Conservation (phyloP, 2,113 vertebrate species). For the Neolamprologus ventralis region DNA sequence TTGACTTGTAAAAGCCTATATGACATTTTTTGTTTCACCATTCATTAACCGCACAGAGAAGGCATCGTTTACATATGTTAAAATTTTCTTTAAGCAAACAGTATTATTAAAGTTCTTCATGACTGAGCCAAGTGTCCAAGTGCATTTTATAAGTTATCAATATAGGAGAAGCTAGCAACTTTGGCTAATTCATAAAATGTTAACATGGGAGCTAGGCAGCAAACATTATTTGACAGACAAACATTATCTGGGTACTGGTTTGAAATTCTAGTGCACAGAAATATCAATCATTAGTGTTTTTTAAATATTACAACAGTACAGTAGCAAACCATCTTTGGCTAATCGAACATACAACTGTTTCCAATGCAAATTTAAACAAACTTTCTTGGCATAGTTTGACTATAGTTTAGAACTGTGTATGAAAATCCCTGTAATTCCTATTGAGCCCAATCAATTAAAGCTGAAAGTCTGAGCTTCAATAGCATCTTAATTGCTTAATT, state of each 20-base stretch:
- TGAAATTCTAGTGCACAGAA: background rate
- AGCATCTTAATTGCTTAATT: background rate
- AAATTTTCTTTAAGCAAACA: background rate
- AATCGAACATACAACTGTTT: background rate
- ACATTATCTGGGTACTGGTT: background rate
- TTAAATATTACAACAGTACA: background rate
- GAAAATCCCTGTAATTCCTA: background rate
- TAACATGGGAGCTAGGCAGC: background rate
- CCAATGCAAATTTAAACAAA: background rate
- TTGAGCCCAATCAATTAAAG: background rate
- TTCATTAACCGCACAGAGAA: background rate
- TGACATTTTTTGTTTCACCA: background rate
- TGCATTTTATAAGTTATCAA: background rate
- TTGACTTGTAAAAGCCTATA: background rate
- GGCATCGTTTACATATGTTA: background rate
- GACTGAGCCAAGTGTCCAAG: background rate
- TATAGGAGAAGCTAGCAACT: background rate
- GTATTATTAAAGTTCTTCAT: background rate
- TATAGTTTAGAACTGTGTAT: background rate
- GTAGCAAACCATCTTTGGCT: background rate
- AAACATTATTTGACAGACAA: background rate
- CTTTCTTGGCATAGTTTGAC: background rate
- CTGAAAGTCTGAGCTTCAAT: background rate
- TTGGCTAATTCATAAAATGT: background rate
- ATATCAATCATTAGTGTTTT: background rate